Evolutionary conservation across 1,140 invertebrate genomes (phyloP).

Genomic region (Drosophila equinoxialis): DNA sequence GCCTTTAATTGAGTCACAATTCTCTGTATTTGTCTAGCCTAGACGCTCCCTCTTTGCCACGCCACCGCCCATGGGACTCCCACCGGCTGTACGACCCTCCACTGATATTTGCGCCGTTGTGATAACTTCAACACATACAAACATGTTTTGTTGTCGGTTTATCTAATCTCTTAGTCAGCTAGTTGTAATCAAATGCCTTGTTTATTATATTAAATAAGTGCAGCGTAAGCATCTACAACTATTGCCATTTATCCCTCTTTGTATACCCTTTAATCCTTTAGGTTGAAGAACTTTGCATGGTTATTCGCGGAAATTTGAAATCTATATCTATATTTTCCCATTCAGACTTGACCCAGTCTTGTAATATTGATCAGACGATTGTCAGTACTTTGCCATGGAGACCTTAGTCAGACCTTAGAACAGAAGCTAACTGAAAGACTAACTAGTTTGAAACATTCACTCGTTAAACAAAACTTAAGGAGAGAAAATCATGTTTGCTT

Average conservation of each 20-base stretch:
- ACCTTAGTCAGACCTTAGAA: too few relatives aligned
- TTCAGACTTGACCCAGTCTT: too few relatives aligned
- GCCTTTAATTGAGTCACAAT: conserved; percentile 17
- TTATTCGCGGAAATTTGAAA: background rate
- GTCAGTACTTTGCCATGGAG: too few relatives aligned
- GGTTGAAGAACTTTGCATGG: background rate
- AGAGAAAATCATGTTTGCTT: too few relatives aligned
- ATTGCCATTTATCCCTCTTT: background rate
- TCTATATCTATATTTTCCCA: background rate
- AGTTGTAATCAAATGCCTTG: conserved; percentile 35
- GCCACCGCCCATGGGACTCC: background rate
- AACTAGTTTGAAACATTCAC: too few relatives aligned
- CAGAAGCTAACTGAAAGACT: too few relatives aligned
- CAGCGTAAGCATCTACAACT: background rate
- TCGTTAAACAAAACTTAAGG: too few relatives aligned
- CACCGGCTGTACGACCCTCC: background rate
- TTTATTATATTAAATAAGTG: conserved; percentile 39
- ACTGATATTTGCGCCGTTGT: background rate
- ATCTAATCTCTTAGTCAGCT: conserved; percentile 58
- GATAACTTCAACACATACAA: background rate
- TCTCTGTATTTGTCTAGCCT: conserved; percentile 13
- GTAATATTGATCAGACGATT: too few relatives aligned
- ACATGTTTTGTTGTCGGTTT: conserved; percentile 13
- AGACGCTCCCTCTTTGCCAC: background rate
- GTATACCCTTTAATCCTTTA: background rate